phyloP scores from a whole-genome alignment of 2,888 invertebrate species.

The Cantharis flavilabris region DNA sequence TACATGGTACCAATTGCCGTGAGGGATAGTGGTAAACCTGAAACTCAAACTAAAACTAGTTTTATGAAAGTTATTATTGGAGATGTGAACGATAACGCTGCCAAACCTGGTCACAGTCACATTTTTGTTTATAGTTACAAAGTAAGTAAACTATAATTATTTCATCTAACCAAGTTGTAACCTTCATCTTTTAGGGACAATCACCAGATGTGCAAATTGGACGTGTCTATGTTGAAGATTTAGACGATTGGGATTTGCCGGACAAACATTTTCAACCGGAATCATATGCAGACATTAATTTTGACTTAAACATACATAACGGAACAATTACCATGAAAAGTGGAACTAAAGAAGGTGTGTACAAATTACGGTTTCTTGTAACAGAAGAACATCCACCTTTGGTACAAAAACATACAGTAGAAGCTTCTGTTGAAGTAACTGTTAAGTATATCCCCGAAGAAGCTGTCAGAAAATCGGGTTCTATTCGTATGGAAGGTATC shows the following conservation, averaged over 20 bases:
- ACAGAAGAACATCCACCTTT: slow-evolving; percentile 67
- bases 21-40: slow-evolving; percentile 79
- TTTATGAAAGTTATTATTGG: slow-evolving; percentile 89
- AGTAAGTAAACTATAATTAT: slow-evolving; percentile 56
- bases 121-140: slow-evolving; percentile 95
- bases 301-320: slow-evolving; percentile 72
- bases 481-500: slow-evolving; percentile 80
- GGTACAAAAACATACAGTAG: slow-evolving; percentile 70
- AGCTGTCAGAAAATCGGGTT: slow-evolving; percentile 91
- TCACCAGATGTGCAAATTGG: slow-evolving; percentile 85
- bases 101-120: slow-evolving; percentile 83
- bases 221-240: slow-evolving; percentile 89
- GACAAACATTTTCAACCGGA: slow-evolving; percentile 88
- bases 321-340: slow-evolving; percentile 89
- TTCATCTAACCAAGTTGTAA: background rate
- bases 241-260: slow-evolving; percentile 95
- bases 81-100: slow-evolving; percentile 91
- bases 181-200: slow-evolving; percentile 63
- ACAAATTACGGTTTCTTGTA: slow-evolving; percentile 74
- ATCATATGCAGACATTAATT: slow-evolving; percentile 61
- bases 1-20: slow-evolving; percentile 89
- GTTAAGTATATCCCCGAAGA: slow-evolving; percentile 88
- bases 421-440: slow-evolving; percentile 84
- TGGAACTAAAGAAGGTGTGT: slow-evolving; percentile 76
- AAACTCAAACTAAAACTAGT: slow-evolving; percentile 73